These are phyloP conservation scores for Hylaeus anthracinus DNA, from an alignment of 1,140 invertebrate genomes.

Conservation along the genomic window DNA sequence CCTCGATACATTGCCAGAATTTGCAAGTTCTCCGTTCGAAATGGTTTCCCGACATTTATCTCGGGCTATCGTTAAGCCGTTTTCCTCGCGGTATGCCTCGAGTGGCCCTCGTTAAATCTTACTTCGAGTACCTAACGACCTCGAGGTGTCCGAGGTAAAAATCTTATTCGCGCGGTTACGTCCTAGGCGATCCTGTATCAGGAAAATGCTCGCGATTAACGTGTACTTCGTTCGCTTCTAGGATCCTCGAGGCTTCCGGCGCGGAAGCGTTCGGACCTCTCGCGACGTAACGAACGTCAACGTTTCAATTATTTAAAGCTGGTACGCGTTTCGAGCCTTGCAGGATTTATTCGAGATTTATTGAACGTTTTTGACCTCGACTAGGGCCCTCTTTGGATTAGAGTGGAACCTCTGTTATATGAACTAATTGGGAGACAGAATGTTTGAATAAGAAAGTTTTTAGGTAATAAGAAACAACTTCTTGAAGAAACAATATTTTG, in stretches of 20 bases:
- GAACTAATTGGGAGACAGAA: too few species aligned
- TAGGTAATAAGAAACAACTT: too few species aligned
- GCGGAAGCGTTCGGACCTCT: not conserved
- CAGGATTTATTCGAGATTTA: too few species aligned
- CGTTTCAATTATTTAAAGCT: too few species aligned
- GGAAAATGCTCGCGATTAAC: not conserved
- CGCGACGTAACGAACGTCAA: too few species aligned
- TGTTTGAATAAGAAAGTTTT: too few species aligned
- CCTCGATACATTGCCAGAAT: slow-evolving; percentile 32
- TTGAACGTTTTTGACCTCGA: too few species aligned
- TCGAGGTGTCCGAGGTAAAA: not conserved
- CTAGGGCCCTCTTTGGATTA: too few species aligned
- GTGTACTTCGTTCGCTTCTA: too few species aligned
- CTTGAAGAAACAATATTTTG: too few species aligned
- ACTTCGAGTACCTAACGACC: not conserved
- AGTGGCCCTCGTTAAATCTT: slow-evolving; percentile 8
- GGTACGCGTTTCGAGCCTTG: too few species aligned
- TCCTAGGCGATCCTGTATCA: slow-evolving; percentile 1
- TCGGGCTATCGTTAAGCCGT: not conserved
- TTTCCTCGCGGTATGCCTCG: not conserved
- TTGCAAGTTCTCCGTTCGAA: slow-evolving; percentile 11
- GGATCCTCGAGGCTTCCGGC: not conserved
- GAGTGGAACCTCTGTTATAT: too few species aligned
- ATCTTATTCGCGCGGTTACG: not conserved
- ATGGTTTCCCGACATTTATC: slow-evolving; percentile 26